These are phyloP conservation scores for Brachirus orientalis DNA, from an alignment of 2,113 vertebrate genomes.

Conservation along the genomic window DNA sequence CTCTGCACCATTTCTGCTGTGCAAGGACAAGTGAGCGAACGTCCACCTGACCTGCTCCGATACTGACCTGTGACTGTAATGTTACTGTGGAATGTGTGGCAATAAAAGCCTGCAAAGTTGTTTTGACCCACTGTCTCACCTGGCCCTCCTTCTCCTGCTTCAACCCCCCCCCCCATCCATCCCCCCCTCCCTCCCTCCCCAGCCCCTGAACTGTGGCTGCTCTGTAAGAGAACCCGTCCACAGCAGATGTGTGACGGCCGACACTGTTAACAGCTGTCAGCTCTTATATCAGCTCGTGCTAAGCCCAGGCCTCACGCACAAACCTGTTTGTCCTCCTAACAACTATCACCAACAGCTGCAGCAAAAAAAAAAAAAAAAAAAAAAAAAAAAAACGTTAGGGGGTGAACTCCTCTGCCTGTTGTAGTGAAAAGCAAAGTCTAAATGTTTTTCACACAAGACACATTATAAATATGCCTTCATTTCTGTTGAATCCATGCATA, in stretches of 20 bases:
- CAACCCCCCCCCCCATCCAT: slow-evolving; percentile 13
- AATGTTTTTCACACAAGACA: not conserved
- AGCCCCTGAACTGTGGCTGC: slow-evolving; percentile 41
- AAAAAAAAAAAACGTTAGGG: slow-evolving; percentile 23
- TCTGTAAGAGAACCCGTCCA: slow-evolving; percentile 55
- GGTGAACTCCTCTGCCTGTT: not conserved
- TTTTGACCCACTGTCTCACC: slow-evolving; percentile 25
- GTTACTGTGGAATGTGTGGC: slow-evolving; percentile 53
- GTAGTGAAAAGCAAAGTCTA: too few relatives aligned
- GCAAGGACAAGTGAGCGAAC: too few relatives aligned
- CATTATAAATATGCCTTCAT: not conserved
- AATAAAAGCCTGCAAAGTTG: slow-evolving; percentile 56
- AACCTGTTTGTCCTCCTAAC: slow-evolving; percentile 5
- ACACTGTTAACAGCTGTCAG: slow-evolving; percentile 72
- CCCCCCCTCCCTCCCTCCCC: not conserved
- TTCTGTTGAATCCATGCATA: too few relatives aligned
- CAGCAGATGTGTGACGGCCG: slow-evolving; percentile 81
- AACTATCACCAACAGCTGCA: slow-evolving; percentile 23
- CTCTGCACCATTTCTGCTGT: too few relatives aligned
- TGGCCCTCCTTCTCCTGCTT: slow-evolving; percentile 64
- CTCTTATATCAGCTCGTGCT: slow-evolving; percentile 58
- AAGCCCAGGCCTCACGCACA: slow-evolving; percentile 15
- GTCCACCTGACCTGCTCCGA: slow-evolving; percentile 7
- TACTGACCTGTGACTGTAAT: slow-evolving; percentile 29
- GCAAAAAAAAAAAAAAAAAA: too few relatives aligned